phyloP scores from a whole-genome alignment of 2,113 vertebrate genomes.

The Lota lota region DNA sequence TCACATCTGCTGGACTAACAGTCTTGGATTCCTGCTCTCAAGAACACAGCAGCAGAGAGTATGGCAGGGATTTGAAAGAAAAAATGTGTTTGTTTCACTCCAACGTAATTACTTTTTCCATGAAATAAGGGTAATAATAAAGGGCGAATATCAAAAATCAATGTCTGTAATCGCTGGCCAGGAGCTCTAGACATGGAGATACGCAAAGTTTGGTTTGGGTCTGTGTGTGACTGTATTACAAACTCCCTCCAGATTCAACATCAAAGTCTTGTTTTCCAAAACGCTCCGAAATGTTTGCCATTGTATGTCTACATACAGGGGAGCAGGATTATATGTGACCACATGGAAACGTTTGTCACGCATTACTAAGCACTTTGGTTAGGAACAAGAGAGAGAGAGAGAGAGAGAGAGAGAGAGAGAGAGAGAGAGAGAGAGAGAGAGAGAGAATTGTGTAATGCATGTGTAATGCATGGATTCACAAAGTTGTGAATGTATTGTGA shows the following conservation, averaged over 20 bases:
- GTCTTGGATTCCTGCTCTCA: no score
- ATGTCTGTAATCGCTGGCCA: conserved; percentile 1
- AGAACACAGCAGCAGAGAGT: no score
- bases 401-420: no score
- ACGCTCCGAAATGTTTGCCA: conserved; percentile 8
- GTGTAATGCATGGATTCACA: no score
- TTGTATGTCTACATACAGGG: conserved; percentile 22
- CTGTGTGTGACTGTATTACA: conserved; percentile 15
- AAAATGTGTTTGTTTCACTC: no score
- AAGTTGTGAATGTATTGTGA: no score
- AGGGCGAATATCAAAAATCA: background rate
- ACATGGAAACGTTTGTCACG: conserved; percentile 36
- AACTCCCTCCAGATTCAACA: conserved; percentile 21
- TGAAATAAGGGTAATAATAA: conserved; percentile 21
- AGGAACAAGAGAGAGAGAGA: conserved; percentile 1
- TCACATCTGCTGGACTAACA: no score
- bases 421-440: no score
- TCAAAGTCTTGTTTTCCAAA: conserved; percentile 24
- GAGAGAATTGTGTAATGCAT: no score
- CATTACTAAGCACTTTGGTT: background rate
- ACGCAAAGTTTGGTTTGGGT: background rate
- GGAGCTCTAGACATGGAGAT: conserved; percentile 12
- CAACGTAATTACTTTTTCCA: background rate
- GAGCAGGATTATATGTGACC: conserved; percentile 22
- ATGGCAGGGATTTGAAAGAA: no score